Evolutionary conservation across 2,113 vertebrate genomes (phyloP).

Genomic region (Corydoras maculifer): DNA sequence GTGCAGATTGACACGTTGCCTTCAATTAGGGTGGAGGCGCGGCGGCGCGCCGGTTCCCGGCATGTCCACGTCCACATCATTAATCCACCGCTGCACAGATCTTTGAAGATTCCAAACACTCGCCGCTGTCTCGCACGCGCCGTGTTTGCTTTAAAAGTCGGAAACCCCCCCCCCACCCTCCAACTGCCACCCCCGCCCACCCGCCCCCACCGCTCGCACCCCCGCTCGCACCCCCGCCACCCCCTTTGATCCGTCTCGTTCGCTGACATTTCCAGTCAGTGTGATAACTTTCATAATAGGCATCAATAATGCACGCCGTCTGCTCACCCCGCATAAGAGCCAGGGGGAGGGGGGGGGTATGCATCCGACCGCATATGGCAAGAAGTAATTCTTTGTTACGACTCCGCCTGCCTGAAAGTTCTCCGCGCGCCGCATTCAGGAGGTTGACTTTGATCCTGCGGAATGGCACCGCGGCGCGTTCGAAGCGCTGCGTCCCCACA

Average conservation of each 20-base stretch:
- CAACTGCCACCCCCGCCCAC: no score
- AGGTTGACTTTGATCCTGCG: no score
- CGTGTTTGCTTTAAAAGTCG: no score
- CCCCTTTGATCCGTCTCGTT: constrained; percentile 34
- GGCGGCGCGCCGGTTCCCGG: constrained; percentile 48
- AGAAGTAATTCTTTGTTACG: no score
- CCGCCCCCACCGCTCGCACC: no score
- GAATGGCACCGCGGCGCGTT: no score
- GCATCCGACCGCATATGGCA: neutral
- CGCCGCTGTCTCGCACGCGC: no score
- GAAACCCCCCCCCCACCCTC: no score
- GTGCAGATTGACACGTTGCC: constrained; percentile 60
- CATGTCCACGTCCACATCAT: constrained; percentile 60
- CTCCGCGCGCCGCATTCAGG: no score
- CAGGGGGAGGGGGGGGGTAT: neutral
- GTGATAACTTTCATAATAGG: constrained; percentile 60
- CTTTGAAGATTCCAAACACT: constrained; percentile 50
- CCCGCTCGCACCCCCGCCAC: neutral
- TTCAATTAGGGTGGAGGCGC: constrained; percentile 60
- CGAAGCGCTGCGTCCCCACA: no score
- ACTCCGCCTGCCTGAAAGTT: no score
- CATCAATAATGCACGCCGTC: constrained; percentile 15
- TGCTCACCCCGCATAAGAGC: neutral
- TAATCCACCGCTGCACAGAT: constrained; percentile 51
- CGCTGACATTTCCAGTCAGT: constrained; percentile 31